A percentile compares a stretch with the other conserved stretches of the same genome.
Evolutionary conservation across 2,888 invertebrate genomes (phyloP).

Genomic region (Sphinx pinastri): DNA sequence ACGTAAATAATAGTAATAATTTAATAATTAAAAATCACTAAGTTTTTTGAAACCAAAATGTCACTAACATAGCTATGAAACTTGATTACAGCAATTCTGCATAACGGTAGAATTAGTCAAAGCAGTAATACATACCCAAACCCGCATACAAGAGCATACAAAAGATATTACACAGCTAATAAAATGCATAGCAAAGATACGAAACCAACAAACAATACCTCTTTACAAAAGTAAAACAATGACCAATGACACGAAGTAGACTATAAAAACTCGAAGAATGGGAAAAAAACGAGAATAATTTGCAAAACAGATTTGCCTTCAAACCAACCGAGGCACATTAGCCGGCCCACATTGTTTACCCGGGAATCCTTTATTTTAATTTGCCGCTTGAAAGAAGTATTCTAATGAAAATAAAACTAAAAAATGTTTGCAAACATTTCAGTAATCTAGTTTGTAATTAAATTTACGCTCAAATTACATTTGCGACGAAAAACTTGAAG

Average conservation of each 20-base stretch:
- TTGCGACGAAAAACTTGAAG: too few relatives aligned
- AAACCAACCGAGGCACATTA: slow-evolving; percentile 50
- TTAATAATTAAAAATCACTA: too few relatives aligned
- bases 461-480: neutral
- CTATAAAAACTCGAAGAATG: slow-evolving; percentile 41
- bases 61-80: too few relatives aligned
- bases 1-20: too few relatives aligned
- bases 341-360: slow-evolving; percentile 48
- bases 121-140: too few relatives aligned
- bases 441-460: neutral
- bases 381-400: slow-evolving; percentile 41
- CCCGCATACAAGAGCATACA: too few relatives aligned
- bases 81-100: too few relatives aligned
- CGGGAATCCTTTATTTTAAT: slow-evolving; percentile 49
- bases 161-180: too few relatives aligned
- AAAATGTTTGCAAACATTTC: neutral
- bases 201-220: slow-evolving; percentile 21
- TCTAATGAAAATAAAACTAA: slow-evolving; percentile 43
- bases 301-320: slow-evolving; percentile 60
- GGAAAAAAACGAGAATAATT: slow-evolving; percentile 50
- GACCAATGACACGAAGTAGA: slow-evolving; percentile 35
- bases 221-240: slow-evolving; percentile 36
- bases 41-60: too few relatives aligned
- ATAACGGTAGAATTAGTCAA: too few relatives aligned
- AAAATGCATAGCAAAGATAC: too few relatives aligned